phyloP scores from a whole-genome alignment of 1,140 invertebrate genomes.

The Pogonomyrmex barbatus region DNA sequence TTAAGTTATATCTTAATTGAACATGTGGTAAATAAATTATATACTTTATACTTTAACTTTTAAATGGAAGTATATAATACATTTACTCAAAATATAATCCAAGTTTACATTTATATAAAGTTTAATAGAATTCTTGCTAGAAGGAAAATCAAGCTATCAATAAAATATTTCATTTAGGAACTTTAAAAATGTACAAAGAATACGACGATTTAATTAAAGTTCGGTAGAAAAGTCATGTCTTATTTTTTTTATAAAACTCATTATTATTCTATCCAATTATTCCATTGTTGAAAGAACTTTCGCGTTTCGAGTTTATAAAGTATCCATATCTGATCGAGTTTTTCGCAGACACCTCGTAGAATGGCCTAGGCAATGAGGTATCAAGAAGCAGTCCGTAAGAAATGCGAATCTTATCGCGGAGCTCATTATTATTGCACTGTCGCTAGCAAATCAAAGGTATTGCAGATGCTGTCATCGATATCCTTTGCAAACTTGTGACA shows the following conservation, averaged over 20 bases:
- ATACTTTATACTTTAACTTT: background rate
- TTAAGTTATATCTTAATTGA: background rate
- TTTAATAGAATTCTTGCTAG: background rate
- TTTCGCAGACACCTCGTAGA: constrained; percentile 10
- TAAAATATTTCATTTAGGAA: constrained; percentile 17
- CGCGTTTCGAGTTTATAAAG: background rate
- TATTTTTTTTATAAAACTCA: background rate
- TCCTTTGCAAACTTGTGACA: background rate
- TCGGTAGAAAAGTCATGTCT: background rate
- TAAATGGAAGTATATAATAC: background rate
- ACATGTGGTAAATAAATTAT: background rate
- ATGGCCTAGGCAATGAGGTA: background rate
- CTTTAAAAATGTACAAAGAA: background rate
- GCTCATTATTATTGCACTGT: background rate
- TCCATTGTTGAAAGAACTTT: background rate
- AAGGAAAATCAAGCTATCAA: background rate
- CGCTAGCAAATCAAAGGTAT: background rate
- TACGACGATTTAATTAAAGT: background rate
- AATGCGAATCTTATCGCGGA: constrained; percentile 10
- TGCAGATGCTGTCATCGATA: background rate
- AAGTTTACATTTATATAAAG: constrained; percentile 15
- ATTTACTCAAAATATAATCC: background rate
- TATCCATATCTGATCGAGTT: background rate
- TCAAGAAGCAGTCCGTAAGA: background rate
- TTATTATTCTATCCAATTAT: background rate